phyloP scores from a whole-genome alignment of 1,140 invertebrate genomes.

The Lasaia peninsularis region DNA sequence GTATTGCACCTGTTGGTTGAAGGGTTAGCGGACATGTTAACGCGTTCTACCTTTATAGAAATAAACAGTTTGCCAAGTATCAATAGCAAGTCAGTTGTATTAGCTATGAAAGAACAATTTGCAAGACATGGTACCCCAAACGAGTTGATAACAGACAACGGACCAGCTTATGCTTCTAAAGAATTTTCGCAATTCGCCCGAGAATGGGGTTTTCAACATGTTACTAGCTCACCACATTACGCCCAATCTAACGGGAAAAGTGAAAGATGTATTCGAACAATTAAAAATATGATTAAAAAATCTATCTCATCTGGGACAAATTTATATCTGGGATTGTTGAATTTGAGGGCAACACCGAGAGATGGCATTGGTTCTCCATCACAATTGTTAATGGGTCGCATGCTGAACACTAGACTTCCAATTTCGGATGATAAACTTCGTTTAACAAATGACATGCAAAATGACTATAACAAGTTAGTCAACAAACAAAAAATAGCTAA shows the following conservation, averaged over 20 bases:
- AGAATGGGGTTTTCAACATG: not conserved
- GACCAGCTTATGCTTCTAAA: no score
- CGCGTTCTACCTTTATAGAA: no score
- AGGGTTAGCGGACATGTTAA: no score
- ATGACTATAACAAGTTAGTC: not conserved
- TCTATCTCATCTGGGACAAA: slow-evolving; percentile 19
- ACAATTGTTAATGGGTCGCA: slow-evolving; percentile 2
- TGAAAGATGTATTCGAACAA: slow-evolving; percentile 21
- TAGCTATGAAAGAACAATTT: no score
- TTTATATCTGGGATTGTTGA: slow-evolving; percentile 24
- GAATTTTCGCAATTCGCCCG: no score
- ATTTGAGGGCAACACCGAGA: slow-evolving; percentile 22
- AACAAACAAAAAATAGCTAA: not conserved
- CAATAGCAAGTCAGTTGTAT: not conserved
- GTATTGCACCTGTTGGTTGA: no score
- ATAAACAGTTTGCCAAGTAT: no score
- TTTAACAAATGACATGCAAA: not conserved
- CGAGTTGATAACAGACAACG: no score
- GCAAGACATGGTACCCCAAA: no score
- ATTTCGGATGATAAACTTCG: not conserved
- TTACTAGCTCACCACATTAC: slow-evolving; percentile 26
- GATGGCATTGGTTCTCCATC: slow-evolving; percentile 22
- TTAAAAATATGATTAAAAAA: slow-evolving; percentile 24
- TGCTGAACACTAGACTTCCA: slow-evolving; percentile 10
- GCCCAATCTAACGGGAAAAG: slow-evolving; percentile 26